phyloP scores from a whole-genome alignment of 2,113 vertebrate species.

The Ornithorhynchus anatinus region DNA sequence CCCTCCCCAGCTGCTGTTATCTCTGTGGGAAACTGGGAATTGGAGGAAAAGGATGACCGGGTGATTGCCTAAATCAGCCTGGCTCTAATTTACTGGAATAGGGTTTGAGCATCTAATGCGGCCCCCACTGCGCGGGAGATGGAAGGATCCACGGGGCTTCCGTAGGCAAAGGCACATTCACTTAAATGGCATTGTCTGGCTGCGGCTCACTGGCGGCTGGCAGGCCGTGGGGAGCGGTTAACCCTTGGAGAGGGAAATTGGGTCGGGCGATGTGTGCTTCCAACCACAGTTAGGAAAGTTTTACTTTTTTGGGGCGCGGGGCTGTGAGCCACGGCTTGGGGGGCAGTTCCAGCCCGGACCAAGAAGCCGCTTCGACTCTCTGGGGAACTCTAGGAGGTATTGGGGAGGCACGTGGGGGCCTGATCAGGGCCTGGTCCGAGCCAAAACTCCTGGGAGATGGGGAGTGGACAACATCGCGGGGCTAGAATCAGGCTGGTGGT shows the following conservation, averaged over 20 bases:
- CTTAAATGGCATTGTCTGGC: conserved; percentile 64
- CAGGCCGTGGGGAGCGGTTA: conserved; percentile 50
- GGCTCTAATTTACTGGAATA: conserved; percentile 79
- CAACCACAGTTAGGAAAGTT: conserved; percentile 60
- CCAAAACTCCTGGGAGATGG: too few relatives aligned
- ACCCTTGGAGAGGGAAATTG: conserved; percentile 63
- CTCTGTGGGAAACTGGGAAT: conserved; percentile 68
- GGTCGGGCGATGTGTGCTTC: conserved; percentile 60
- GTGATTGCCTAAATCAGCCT: conserved; percentile 74
- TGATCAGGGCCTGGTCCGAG: not conserved
- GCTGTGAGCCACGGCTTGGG: not conserved
- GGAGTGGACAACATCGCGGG: not conserved
- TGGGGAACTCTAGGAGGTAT: rapidly evolving
- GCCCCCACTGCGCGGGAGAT: conserved; percentile 75
- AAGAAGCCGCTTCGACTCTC: conserved; percentile 2
- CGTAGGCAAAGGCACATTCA: conserved; percentile 53
- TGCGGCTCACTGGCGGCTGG: conserved; percentile 48
- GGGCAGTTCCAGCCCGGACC: rapidly evolving
- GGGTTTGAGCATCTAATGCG: conserved; percentile 76
- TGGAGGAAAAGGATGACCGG: conserved; percentile 70
- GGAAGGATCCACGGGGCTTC: conserved; percentile 69
- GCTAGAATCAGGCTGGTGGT: not conserved
- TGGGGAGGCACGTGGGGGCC: not conserved
- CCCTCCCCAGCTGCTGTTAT: conserved; percentile 67
- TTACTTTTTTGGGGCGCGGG: not conserved